Evolutionary conservation across 2,888 invertebrate genomes (phyloP).

Genomic region (Lasiommata megera): DNA sequence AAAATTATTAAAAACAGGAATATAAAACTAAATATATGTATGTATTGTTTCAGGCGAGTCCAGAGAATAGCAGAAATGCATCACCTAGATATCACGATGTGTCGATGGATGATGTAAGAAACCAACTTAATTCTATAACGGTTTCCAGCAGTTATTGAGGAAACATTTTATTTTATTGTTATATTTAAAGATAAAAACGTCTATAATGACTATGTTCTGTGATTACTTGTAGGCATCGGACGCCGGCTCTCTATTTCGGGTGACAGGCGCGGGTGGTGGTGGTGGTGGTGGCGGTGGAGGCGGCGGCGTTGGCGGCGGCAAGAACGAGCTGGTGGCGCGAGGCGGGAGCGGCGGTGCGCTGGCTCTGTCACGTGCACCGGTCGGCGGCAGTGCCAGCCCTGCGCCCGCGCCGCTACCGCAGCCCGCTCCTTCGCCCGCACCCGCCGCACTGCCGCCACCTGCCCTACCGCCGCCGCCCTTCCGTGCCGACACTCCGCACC

Average conservation of each 20-base stretch:
- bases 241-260: conserved; percentile 71
- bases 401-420: conserved; percentile 85
- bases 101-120: conserved; percentile 77
- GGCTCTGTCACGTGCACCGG: conserved; percentile 82
- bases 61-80: conserved; percentile 76
- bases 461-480: conserved; percentile 84
- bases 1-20: no score
- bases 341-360: conserved; percentile 84
- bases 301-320: conserved; percentile 84
- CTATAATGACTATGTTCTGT: no score
- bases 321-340: conserved; percentile 82
- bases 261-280: conserved; percentile 86
- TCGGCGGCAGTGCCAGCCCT: conserved; percentile 83
- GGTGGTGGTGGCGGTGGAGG: conserved; percentile 84
- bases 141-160: no score
- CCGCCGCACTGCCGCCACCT: conserved; percentile 84
- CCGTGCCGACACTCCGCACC: conserved; percentile 74
- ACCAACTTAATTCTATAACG: conserved; percentile 18
- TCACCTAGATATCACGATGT: conserved; percentile 75
- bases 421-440: conserved; percentile 86
- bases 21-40: conserved; percentile 20
- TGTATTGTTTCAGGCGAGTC: conserved; percentile 72
- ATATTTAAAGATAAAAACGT: no score
- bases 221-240: conserved; percentile 77
- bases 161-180: no score